phyloP scores from a whole-genome alignment of 1,140 invertebrate species.

The Diachasmimorpha longicaudata region DNA sequence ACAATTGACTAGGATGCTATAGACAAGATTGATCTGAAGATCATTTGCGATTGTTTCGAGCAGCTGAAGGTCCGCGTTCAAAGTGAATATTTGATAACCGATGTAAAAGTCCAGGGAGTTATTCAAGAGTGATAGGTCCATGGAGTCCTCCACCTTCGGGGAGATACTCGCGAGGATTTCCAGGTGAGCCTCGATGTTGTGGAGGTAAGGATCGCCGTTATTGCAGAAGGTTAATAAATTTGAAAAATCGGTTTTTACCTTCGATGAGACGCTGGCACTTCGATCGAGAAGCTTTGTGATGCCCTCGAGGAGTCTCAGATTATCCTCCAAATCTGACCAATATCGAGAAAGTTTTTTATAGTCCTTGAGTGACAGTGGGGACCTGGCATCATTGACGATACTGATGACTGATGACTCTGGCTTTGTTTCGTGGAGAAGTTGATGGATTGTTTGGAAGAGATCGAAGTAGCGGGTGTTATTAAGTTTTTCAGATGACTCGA shows the following conservation, averaged over 20 bases:
- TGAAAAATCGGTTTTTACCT: slow-evolving; percentile 17
- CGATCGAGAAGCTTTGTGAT: slow-evolving; percentile 18
- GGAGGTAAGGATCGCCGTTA: slow-evolving; percentile 41
- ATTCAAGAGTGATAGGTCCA: slow-evolving; percentile 41
- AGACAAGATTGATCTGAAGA: slow-evolving; percentile 67
- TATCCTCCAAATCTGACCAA: slow-evolving; percentile 39
- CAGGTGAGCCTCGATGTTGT: slow-evolving; percentile 41
- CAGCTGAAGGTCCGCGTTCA: slow-evolving; percentile 61
- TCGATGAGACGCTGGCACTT: no score
- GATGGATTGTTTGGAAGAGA: slow-evolving; percentile 41
- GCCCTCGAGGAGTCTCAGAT: slow-evolving; percentile 21
- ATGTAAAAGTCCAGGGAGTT: slow-evolving; percentile 52
- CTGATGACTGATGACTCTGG: slow-evolving; percentile 29
- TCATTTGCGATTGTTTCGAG: slow-evolving; percentile 65
- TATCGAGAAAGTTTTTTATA: slow-evolving; percentile 41
- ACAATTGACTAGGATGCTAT: slow-evolving; percentile 65
- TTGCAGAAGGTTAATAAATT: slow-evolving; percentile 35
- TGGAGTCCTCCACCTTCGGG: slow-evolving; percentile 33
- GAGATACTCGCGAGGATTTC: slow-evolving; percentile 42
- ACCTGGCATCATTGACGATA: slow-evolving; percentile 44
- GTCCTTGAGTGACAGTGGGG: slow-evolving; percentile 38
- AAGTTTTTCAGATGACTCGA: slow-evolving; percentile 41
- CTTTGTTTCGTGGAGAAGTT: slow-evolving; percentile 41
- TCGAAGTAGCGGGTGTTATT: slow-evolving; percentile 34
- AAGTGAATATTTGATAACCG: slow-evolving; percentile 66